A percentile compares a stretch with the other conserved stretches of the same genome.
phyloP scores from a whole-genome alignment of 1,140 invertebrate species.

The Cydia pomonella region DNA sequence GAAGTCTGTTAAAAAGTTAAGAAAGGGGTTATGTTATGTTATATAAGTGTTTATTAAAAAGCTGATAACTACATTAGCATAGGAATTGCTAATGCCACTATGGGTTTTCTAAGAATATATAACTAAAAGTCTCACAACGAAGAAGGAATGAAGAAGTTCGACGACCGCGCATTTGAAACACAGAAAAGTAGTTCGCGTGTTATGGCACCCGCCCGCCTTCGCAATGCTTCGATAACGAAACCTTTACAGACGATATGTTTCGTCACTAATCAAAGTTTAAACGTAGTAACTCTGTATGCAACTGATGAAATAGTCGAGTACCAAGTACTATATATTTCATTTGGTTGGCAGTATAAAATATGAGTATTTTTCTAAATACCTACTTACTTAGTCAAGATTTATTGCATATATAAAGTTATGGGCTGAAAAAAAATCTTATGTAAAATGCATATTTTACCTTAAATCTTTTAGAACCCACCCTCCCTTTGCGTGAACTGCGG shows the following conservation, averaged over 20 bases:
- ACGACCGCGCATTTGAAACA: background rate
- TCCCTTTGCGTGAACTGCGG: background rate
- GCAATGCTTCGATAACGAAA: background rate
- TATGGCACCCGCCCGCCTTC: background rate
- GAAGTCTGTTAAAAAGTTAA: too few relatives aligned
- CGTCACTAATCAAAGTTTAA: background rate
- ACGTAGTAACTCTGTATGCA: background rate
- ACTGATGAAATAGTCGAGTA: too few relatives aligned
- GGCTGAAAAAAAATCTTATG: background rate
- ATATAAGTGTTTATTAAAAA: background rate
- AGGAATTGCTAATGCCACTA: background rate
- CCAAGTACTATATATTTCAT: too few relatives aligned
- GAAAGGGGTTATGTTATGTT: too few relatives aligned
- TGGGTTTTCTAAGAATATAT: background rate
- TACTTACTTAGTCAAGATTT: too few relatives aligned
- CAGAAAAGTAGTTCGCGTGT: background rate
- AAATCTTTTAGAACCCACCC: background rate
- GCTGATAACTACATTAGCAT: background rate
- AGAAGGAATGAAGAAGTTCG: constrained; percentile 4
- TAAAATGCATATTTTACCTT: background rate
- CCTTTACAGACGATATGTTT: background rate
- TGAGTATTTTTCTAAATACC: too few relatives aligned
- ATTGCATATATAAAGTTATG: too few relatives aligned
- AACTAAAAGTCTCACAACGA: too few relatives aligned
- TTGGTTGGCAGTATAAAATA: too few relatives aligned